A percentile compares a stretch with the other conserved stretches of the same genome.
phyloP scores from a whole-genome alignment of 2,113 vertebrate species.

The Oncorhynchus kisutch region DNA sequence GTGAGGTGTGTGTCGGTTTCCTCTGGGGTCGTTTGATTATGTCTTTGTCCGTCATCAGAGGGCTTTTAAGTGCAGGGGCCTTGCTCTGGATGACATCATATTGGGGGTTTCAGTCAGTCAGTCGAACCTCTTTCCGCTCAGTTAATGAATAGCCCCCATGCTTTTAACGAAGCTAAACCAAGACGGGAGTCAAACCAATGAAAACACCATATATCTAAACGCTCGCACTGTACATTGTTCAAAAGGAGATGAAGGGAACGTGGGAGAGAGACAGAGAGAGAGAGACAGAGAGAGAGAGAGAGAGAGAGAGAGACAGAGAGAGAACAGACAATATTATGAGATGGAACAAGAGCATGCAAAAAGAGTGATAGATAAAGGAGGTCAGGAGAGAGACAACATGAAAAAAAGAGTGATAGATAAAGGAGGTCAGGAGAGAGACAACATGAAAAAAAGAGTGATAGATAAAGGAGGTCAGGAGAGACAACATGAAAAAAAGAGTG shows the following conservation, averaged over 20 bases:
- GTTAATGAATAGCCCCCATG: slow-evolving; percentile 64
- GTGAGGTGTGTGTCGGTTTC: slow-evolving; percentile 30
- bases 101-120: slow-evolving; percentile 27
- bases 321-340: neutral
- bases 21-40: slow-evolving; percentile 61
- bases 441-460: too few relatives aligned
- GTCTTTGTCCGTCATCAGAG: slow-evolving; percentile 70
- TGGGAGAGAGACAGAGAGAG: slow-evolving; percentile 10
- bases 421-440: too few relatives aligned
- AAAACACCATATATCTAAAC: slow-evolving; percentile 62
- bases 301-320: slow-evolving; percentile 7
- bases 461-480: too few relatives aligned
- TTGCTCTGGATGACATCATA: slow-evolving; percentile 62
- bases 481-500: too few relatives aligned
- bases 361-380: too few relatives aligned
- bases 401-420: neutral
- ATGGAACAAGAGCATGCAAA: slow-evolving; percentile 25
- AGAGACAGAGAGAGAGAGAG: too few relatives aligned
- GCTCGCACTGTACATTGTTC: neutral
- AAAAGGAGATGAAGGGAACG: slow-evolving; percentile 1
- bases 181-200: slow-evolving; percentile 64
- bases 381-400: too few relatives aligned
- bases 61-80: slow-evolving; percentile 68
- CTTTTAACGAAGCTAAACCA: slow-evolving; percentile 66
- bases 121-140: slow-evolving; percentile 36